A percentile compares a stretch with the other conserved stretches of the same genome.
phyloP scores from a whole-genome alignment of 2,888 invertebrate genomes.

The Callyntrura guangdongensis region DNA sequence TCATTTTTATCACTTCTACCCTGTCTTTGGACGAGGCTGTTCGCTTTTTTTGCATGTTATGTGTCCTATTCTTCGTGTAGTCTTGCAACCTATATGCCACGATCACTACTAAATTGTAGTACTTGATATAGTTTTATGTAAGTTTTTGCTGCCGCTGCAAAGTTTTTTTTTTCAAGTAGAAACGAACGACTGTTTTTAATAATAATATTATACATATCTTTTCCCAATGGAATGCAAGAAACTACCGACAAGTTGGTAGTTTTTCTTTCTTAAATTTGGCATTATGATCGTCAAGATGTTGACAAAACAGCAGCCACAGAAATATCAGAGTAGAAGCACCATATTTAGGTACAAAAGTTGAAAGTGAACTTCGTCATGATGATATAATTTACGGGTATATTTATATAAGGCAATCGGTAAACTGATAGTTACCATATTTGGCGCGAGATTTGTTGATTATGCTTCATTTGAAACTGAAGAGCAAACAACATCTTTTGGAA shows the following conservation, averaged over 20 bases:
- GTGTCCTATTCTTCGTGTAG: too few relatives aligned
- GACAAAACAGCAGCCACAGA: neutral
- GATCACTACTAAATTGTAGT: too few relatives aligned
- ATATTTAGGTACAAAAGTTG: constrained; percentile 8
- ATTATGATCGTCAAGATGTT: neutral
- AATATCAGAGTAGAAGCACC: neutral
- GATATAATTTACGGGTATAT: neutral
- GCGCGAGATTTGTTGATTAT: neutral
- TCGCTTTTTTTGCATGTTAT: too few relatives aligned
- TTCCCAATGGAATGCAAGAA: constrained; percentile 9
- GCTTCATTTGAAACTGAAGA: too few relatives aligned
- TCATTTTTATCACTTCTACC: constrained; percentile 1
- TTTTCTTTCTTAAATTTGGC: neutral
- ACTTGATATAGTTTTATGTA: too few relatives aligned
- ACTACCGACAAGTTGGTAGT: constrained; percentile 16
- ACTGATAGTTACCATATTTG: constrained; percentile 23
- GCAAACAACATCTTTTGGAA: too few relatives aligned
- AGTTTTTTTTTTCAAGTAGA: neutral
- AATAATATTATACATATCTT: neutral
- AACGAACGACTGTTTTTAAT: neutral
- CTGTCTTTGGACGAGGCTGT: too few relatives aligned
- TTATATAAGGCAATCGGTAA: constrained; percentile 10
- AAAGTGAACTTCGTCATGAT: neutral
- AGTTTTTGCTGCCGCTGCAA: neutral
- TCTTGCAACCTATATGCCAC: too few relatives aligned